Evolutionary conservation across 2,113 vertebrate genomes (phyloP).

Genomic region (Eretmochelys imbricata): DNA sequence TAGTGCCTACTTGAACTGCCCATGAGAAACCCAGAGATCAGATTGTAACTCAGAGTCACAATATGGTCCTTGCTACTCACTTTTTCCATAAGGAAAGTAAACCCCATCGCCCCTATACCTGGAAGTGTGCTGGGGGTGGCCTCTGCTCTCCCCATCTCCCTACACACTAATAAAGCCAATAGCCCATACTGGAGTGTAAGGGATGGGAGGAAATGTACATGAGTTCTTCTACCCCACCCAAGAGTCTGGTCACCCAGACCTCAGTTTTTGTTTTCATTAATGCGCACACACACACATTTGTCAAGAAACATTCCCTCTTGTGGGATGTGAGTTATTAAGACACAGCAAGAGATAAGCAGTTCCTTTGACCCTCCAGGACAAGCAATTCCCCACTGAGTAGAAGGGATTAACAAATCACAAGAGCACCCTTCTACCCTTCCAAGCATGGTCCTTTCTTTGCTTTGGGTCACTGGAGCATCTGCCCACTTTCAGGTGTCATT

Average conservation of each 20-base stretch:
- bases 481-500: neutral
- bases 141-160: neutral
- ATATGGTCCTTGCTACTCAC: neutral
- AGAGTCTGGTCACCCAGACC: neutral
- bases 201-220: neutral
- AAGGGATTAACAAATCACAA: neutral
- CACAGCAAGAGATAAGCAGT: neutral
- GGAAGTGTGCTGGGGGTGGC: rapidly evolving
- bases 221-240: neutral
- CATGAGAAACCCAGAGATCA: neutral
- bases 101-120: neutral
- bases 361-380: neutral
- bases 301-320: neutral
- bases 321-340: neutral
- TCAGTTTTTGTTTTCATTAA: neutral
- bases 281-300: neutral
- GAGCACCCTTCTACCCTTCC: neutral
- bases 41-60: neutral
- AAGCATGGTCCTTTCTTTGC: neutral
- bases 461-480: neutral
- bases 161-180: rapidly evolving
- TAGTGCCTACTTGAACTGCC: neutral
- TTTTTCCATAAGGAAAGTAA: neutral
- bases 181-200: neutral
- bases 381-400: neutral